A percentile compares a stretch with the other conserved stretches of the same genome.
phyloP scores from a whole-genome alignment of 2,113 vertebrate species.

The Calypte anna region DNA sequence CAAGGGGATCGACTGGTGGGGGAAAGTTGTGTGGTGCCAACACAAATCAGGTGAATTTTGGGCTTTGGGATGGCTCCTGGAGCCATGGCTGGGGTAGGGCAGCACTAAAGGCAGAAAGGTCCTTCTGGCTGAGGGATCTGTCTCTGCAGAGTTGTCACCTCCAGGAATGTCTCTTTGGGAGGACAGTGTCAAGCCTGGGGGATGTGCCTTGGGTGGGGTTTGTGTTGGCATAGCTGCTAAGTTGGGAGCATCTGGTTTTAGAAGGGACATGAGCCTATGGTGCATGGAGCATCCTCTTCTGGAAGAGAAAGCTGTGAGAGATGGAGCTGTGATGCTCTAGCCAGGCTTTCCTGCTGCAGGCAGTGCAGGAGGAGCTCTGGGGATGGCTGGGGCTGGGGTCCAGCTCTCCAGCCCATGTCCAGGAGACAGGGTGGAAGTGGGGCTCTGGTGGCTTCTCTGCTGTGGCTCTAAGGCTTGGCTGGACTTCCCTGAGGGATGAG shows the following conservation, averaged over 20 bases:
- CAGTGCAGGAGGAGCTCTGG: background rate
- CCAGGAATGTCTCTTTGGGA: background rate
- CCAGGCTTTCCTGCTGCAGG: background rate
- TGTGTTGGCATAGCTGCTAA: background rate
- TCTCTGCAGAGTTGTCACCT: background rate
- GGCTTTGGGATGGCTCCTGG: background rate
- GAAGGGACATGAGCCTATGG: background rate
- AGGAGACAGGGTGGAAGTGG: background rate
- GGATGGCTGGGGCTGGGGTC: background rate
- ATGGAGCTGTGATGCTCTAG: background rate
- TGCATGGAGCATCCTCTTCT: background rate
- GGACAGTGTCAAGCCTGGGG: background rate
- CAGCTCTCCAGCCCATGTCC: background rate
- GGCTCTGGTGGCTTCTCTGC: background rate
- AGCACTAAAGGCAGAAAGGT: background rate
- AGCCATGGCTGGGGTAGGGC: background rate
- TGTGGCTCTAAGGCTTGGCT: background rate
- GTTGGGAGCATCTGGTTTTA: background rate
- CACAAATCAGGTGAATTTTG: background rate
- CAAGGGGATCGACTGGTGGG: background rate
- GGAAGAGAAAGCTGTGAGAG: background rate
- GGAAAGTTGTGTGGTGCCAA: background rate
- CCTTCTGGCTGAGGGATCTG: background rate
- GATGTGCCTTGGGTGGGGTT: background rate
- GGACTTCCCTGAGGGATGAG: background rate